A percentile compares a stretch with the other conserved stretches of the same genome.
Evolutionary conservation across 2,888 invertebrate genomes (phyloP).

Genomic region (Acanthoscelides obtectus): DNA sequence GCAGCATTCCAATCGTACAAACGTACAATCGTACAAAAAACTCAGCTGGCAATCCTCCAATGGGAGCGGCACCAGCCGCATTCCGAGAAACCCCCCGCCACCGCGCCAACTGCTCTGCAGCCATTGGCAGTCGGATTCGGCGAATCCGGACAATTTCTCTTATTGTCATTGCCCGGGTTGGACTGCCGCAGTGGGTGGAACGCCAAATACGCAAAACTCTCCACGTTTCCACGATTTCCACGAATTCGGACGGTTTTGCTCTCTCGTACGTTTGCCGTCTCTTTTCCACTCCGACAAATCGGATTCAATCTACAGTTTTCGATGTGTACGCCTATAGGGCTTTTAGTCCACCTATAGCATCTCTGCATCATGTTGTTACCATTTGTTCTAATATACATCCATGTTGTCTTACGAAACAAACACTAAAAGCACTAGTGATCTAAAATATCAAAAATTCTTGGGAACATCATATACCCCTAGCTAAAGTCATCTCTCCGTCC

Average conservation of each 20-base stretch:
- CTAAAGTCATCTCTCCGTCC: no score
- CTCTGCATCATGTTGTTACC: no score
- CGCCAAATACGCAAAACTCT: constrained; percentile 16
- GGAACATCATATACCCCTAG: no score
- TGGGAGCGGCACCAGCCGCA: constrained; percentile 33
- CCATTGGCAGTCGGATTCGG: constrained; percentile 43
- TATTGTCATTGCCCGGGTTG: constrained; percentile 45
- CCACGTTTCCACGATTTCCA: constrained; percentile 21
- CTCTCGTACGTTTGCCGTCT: constrained; percentile 9
- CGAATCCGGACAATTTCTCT: constrained; percentile 47
- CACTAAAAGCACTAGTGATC: no score
- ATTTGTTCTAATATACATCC: no score
- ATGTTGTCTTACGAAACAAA: no score
- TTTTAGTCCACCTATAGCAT: not conserved
- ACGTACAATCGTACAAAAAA: constrained; percentile 31
- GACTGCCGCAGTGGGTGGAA: constrained; percentile 22
- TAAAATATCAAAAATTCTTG: no score
- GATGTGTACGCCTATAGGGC: not conserved
- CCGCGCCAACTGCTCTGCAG: constrained; percentile 34
- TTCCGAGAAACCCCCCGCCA: constrained; percentile 44
- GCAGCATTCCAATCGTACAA: constrained; percentile 26
- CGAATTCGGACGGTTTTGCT: constrained; percentile 17
- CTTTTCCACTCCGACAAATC: not conserved
- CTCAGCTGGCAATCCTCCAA: constrained; percentile 33
- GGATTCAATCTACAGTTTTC: not conserved